phyloP scores from a whole-genome alignment of 2,888 invertebrate genomes.

The Serripes groenlandicus region DNA sequence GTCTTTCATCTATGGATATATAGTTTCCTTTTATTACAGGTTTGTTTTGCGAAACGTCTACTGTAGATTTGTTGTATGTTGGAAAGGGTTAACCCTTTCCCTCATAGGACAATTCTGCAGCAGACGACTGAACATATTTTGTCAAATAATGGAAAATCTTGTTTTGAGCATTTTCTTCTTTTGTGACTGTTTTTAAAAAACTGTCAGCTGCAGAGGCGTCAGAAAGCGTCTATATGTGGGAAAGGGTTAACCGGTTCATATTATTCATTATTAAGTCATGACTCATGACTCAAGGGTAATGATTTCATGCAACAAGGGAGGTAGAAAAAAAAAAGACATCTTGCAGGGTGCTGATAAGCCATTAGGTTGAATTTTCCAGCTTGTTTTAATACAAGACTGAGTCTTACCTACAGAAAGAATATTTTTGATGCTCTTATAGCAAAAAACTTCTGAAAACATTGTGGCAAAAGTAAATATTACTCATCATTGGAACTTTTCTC shows the following conservation, averaged over 20 bases:
- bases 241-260: not conserved
- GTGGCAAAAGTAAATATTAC: not conserved
- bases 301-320: not conserved
- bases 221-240: not conserved
- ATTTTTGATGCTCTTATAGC: not conserved
- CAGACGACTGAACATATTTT: not conserved
- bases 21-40: no score
- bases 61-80: no score
- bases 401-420: not conserved
- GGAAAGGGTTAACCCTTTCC: no score
- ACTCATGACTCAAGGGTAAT: not conserved
- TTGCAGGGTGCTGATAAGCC: conserved; percentile 4
- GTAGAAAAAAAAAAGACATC: not conserved
- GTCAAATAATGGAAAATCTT: not conserved
- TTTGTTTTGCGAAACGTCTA: no score
- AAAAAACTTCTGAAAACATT: not conserved
- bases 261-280: not conserved
- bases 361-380: conserved; percentile 3
- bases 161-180: not conserved
- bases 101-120: no score
- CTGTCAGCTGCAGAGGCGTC: not conserved
- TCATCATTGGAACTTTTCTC: not conserved
- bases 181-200: not conserved
- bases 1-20: no score
- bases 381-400: not conserved